Evolutionary conservation across 2,113 vertebrate species (phyloP).

Genomic region (Callopanchax toddi): DNA sequence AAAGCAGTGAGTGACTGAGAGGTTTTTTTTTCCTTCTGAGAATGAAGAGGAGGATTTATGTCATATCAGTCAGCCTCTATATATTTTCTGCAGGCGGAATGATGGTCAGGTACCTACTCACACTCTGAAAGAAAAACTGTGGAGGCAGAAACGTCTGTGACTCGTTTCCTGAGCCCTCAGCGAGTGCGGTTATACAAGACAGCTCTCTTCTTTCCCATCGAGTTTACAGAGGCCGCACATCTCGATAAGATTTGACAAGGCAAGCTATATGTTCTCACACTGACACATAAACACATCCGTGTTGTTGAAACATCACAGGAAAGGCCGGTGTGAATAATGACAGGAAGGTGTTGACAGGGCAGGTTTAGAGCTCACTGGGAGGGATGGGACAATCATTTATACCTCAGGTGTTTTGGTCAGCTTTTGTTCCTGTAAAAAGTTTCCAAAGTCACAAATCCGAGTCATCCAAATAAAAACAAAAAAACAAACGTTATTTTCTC

Average conservation of each 20-base stretch:
- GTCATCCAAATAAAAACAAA: too few species aligned
- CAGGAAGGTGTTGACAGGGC: not conserved
- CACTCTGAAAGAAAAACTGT: slow-evolving; percentile 57
- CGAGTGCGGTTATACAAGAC: slow-evolving; percentile 66
- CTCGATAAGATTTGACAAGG: slow-evolving; percentile 28
- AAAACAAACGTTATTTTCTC: too few species aligned
- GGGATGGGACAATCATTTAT: too few species aligned
- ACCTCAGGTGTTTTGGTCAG: too few species aligned
- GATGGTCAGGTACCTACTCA: slow-evolving; percentile 68
- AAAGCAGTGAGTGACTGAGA: slow-evolving; percentile 30
- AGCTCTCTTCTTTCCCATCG: slow-evolving; percentile 15
- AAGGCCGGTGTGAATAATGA: not conserved
- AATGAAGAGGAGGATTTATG: slow-evolving; percentile 67
- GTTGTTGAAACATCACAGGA: not conserved
- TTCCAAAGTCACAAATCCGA: too few species aligned
- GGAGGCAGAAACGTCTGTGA: slow-evolving; percentile 68
- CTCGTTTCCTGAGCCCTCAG: slow-evolving; percentile 63
- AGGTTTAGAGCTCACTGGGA: not conserved
- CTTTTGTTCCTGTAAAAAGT: too few species aligned
- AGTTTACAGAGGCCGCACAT: slow-evolving; percentile 17
- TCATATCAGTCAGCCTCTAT: slow-evolving; percentile 56
- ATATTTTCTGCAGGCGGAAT: slow-evolving; percentile 61
- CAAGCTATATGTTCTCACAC: slow-evolving; percentile 6
- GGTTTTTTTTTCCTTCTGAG: slow-evolving; percentile 25
- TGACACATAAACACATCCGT: slow-evolving; percentile 21